phyloP scores from a whole-genome alignment of 2,113 vertebrate genomes.

The Brienomyrus brachyistius region DNA sequence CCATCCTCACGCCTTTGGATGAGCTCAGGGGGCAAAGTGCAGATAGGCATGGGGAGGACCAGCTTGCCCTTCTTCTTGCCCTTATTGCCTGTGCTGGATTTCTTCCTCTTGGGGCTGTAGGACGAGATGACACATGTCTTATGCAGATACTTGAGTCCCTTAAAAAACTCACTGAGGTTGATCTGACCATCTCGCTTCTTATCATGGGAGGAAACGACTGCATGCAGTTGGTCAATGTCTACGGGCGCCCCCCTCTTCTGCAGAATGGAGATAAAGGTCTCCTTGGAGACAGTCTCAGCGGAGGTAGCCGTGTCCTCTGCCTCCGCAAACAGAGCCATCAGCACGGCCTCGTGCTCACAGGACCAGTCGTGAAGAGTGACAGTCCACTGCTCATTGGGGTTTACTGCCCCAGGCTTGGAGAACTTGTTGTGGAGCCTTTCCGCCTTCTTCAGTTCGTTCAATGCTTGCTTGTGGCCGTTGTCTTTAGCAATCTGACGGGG shows the following conservation, averaged over 20 bases:
- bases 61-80: constrained; percentile 59
- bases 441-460: constrained; percentile 64
- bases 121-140: constrained; percentile 68
- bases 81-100: constrained; percentile 38
- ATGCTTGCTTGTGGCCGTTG: constrained; percentile 64
- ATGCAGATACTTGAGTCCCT: constrained; percentile 72
- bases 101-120: constrained; percentile 60
- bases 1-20: constrained; percentile 57
- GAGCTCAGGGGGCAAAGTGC: constrained; percentile 50
- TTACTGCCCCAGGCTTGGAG: constrained; percentile 37
- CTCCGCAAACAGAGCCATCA: constrained; percentile 52
- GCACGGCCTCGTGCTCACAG: constrained; percentile 55
- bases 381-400: constrained; percentile 62
- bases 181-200: constrained; percentile 46
- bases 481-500: constrained; percentile 71
- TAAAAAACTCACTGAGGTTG: constrained; percentile 72
- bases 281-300: constrained; percentile 48
- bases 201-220: constrained; percentile 59
- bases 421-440: constrained; percentile 61
- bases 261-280: constrained; percentile 62
- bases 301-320: constrained; percentile 38
- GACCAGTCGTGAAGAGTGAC: constrained; percentile 85
- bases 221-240: constrained; percentile 40
- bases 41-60: constrained; percentile 69
- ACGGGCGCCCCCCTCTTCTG: constrained; percentile 54